Base-by-base conservation (phyloP, 2,797 vertebrate genomes). In the Sibirionetta formosa region DNA sequence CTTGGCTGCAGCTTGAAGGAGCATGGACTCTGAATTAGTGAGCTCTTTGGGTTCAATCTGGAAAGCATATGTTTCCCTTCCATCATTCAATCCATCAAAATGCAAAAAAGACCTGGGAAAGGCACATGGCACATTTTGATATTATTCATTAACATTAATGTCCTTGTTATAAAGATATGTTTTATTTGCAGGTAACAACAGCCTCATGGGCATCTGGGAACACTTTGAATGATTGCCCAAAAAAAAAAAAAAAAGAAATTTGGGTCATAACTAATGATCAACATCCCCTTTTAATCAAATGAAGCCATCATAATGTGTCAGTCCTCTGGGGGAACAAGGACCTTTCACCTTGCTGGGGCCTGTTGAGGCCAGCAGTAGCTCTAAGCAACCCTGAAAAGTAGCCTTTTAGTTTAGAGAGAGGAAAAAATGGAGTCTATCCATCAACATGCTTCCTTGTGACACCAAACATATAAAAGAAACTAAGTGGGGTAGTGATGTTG, bases 221-320 rank as follows among this genome's bases (percentile, higher is more conserved):
- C 97, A 96, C 94, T 98, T 98, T 97, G 97, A 98, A 96, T 98
- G 98, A 98, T 98, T 98, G 96, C 98, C 82, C 97, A 94, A 94
- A 95, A 97, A 95, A 38, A 38, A 38, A 38, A 95, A 19, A 46
- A 22, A 94, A 96, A 97, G 93, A 98, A 98, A 98, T 96, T 97
- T 97, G 86, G 97, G 92, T 98, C 97, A 95, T 95, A 98, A 97
- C 95, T 98, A 98, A 98, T 97, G 97, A 98, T 96, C 97, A 97
- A 98, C 98, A 98, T 98, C 97, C 97, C 96, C 97, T 98, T 98
- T 98, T 98, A 98, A 98, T 98, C 98, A 98, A 96, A 98, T 95
- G 97, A 98, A 98, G 97, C 97, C 97, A 86, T 98, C 97, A 97
- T 97, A 97, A 98, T 96, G 98, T 98, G 98, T 98, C 96, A 97